Percentiles rank a stretch among this genome's conserved stretches.
Conservation (phyloP, 2,797 vertebrate species). For the Odontamblyopus lacepedii region DNA sequence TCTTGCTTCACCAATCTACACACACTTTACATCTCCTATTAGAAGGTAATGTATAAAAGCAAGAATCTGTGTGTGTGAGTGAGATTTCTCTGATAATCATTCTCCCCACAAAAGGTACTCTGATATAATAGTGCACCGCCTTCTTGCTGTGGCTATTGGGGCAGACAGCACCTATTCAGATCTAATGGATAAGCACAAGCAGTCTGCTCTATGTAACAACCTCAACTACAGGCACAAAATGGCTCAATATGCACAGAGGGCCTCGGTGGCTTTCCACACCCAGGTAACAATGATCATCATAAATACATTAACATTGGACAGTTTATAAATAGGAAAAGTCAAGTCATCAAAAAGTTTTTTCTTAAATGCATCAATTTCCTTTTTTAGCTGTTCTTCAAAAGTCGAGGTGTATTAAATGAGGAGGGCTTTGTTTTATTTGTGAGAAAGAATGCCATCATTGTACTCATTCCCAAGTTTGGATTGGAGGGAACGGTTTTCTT, state of each 20-base stretch:
- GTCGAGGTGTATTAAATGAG: constrained; percentile 89
- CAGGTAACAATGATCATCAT: constrained; percentile 70
- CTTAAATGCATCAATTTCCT: not conserved
- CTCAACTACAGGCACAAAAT: constrained; percentile 99
- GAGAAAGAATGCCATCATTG: constrained; percentile 96
- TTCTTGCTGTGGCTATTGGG: constrained; percentile 89
- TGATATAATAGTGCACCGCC: constrained; percentile 94
- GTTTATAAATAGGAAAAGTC: too few species aligned
- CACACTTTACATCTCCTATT: constrained; percentile 98
- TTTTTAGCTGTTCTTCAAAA: constrained; percentile 94
- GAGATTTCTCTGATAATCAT: not conserved
- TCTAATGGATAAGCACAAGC: constrained; percentile 93
- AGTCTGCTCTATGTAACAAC: constrained; percentile 90
- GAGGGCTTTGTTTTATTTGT: constrained; percentile 93
- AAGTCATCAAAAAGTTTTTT: not conserved
- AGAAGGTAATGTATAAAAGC: constrained; percentile 80
- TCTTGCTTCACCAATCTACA: constrained; percentile 95
- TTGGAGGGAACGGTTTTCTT: constrained; percentile 97
- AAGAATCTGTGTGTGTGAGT: not conserved
- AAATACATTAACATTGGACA: not conserved
- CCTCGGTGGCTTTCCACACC: constrained; percentile 94
- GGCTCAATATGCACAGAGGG: constrained; percentile 95
- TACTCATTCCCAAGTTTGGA: constrained; percentile 95
- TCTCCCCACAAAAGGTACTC: constrained; percentile 80
- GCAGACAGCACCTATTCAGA: constrained; percentile 94